These are phyloP conservation scores for Zaprionus bogoriensis DNA, from an alignment of 2,888 invertebrate species.

Conservation along the genomic window DNA sequence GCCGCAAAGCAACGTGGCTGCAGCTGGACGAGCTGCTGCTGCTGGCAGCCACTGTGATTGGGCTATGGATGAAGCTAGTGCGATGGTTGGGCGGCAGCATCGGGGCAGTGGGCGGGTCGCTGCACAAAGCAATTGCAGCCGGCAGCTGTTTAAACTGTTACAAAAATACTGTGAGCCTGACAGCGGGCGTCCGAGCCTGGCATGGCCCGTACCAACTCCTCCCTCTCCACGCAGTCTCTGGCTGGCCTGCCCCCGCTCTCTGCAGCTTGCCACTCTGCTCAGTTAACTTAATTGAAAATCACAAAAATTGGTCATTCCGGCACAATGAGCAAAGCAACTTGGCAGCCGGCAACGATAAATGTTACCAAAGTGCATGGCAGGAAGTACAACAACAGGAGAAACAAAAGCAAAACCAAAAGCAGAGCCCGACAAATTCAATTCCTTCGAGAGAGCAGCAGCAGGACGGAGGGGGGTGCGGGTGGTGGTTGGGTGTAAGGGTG, in stretches of 20 bases:
- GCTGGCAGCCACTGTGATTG: constrained; percentile 21
- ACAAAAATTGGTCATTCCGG: constrained; percentile 78
- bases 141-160: constrained; percentile 62
- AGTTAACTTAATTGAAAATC: constrained; percentile 78
- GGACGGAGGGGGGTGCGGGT: background rate
- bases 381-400: constrained; percentile 11
- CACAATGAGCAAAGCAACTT: constrained; percentile 71
- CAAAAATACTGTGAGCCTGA: constrained; percentile 49
- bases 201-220: constrained; percentile 1
- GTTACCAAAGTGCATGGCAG: constrained; percentile 57
- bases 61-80: constrained; percentile 6
- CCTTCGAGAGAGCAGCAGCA: background rate
- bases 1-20: constrained; percentile 56
- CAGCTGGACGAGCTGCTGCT: background rate
- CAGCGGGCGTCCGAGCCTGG: constrained; percentile 27
- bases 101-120: constrained; percentile 2
- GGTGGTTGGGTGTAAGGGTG: background rate
- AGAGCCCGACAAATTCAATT: constrained; percentile 54
- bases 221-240: background rate
- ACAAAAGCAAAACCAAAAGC: constrained; percentile 6
- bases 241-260: background rate
- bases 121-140: constrained; percentile 43
- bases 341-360: constrained; percentile 65
- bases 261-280: constrained; percentile 12
- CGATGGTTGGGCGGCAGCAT: background rate